These are phyloP conservation scores for Athetis lepigone DNA, from an alignment of 2,888 invertebrate genomes.

Conservation along the genomic window DNA sequence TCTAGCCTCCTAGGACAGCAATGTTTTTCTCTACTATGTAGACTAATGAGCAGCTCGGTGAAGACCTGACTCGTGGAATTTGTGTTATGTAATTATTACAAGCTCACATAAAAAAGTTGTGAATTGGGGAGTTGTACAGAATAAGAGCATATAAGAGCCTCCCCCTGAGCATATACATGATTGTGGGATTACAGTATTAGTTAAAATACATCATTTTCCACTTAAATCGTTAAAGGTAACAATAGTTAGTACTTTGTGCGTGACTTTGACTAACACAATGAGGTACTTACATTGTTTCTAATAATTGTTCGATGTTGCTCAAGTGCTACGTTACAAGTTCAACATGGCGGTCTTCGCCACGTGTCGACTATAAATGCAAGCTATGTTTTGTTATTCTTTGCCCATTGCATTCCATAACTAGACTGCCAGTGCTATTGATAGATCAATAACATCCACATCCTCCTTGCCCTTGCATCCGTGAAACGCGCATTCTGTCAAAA, in stretches of 20 bases:
- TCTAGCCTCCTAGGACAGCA: conserved; percentile 7
- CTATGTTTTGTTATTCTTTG: conserved; percentile 68
- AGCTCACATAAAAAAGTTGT: background rate
- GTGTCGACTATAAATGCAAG: conserved; percentile 71
- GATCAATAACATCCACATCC: conserved; percentile 77
- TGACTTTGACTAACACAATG: conserved; percentile 61
- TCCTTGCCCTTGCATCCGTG: conserved; percentile 68
- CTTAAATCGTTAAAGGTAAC: conserved; percentile 28
- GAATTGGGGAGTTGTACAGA: conserved; percentile 2
- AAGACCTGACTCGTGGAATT: conserved; percentile 3
- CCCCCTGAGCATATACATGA: conserved; percentile 1
- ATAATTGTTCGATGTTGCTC: conserved; percentile 53
- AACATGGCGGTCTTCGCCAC: conserved; percentile 72
- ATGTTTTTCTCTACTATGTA: conserved; percentile 4
- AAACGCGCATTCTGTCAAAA: conserved; percentile 67
- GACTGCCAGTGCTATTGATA: conserved; percentile 81
- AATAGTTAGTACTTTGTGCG: conserved; percentile 52
- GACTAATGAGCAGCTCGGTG: background rate
- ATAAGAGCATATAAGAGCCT: too few species aligned
- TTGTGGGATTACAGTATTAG: conserved; percentile 9
- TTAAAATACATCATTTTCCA: conserved; percentile 35
- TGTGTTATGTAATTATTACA: conserved; percentile 19
- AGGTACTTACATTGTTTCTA: conserved; percentile 55
- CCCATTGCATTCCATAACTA: conserved; percentile 75
- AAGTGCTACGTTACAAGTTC: conserved; percentile 59